Conservation (phyloP, 2,797 vertebrate genomes). For the Smutsia gigantea region DNA sequence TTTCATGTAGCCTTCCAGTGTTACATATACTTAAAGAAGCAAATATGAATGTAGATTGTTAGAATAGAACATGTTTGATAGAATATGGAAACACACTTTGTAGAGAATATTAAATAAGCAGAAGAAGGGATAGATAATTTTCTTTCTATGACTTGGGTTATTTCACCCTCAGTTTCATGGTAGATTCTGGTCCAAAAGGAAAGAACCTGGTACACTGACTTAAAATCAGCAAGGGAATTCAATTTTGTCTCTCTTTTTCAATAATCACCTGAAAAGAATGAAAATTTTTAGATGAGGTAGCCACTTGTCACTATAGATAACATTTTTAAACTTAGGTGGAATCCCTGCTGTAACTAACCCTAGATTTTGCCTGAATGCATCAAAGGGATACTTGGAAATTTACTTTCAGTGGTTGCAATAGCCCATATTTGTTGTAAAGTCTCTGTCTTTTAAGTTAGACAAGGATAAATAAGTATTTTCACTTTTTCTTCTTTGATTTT, state of each 20-base stretch:
- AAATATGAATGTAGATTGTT: constrained; percentile 1
- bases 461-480: constrained; percentile 25
- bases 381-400: neutral
- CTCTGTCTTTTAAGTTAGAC: neutral
- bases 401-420: neutral
- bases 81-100: neutral
- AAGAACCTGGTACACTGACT: neutral
- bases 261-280: neutral
- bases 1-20: neutral
- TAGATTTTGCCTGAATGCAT: constrained; percentile 28
- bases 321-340: constrained; percentile 8
- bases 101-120: constrained; percentile 11
- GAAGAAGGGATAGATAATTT: neutral
- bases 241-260: constrained; percentile 20
- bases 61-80: neutral
- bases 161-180: constrained; percentile 7
- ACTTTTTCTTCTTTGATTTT: neutral
- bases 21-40: constrained; percentile 26
- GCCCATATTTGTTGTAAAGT: neutral
- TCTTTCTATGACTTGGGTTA: neutral
- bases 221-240: constrained; percentile 32
- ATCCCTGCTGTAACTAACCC: neutral
- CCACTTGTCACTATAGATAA: constrained; percentile 27
- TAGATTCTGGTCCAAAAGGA: neutral
- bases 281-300: constrained; percentile 18